These are phyloP conservation scores for Drosophila nr. fundita DNA, from an alignment of 2,888 invertebrate species.

Conservation along the genomic window DNA sequence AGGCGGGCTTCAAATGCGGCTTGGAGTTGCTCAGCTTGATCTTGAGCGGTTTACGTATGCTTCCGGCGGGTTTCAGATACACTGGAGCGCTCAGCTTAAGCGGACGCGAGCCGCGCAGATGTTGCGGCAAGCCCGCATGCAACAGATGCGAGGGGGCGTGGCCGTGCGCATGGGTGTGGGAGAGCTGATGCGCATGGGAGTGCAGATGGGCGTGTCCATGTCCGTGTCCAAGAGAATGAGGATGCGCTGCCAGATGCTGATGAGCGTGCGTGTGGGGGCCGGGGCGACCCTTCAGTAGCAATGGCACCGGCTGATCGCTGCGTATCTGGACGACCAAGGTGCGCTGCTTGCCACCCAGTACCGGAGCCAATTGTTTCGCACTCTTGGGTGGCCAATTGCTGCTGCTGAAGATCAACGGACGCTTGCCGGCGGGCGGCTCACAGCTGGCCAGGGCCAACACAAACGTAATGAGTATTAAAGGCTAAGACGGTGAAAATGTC, in stretches of 20 bases:
- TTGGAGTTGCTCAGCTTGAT: constrained; percentile 80
- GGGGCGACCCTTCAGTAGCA: constrained; percentile 81
- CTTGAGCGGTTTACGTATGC: constrained; percentile 81
- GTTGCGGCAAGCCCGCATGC: constrained; percentile 49
- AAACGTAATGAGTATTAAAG: constrained; percentile 50
- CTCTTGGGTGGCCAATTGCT: constrained; percentile 78
- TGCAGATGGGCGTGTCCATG: constrained; percentile 54
- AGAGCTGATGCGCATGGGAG: constrained; percentile 24
- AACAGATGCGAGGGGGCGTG: constrained; percentile 57
- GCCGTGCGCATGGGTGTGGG: constrained; percentile 46
- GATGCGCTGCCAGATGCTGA: constrained; percentile 36
- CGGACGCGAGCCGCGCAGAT: constrained; percentile 61
- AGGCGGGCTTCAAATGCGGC: constrained; percentile 69
- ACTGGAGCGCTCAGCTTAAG: constrained; percentile 62
- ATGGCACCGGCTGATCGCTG: constrained; percentile 83
- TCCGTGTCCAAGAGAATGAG: constrained; percentile 35
- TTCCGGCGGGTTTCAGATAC: constrained; percentile 59
- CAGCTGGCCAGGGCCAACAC: constrained; percentile 64
- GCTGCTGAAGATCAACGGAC: constrained; percentile 74
- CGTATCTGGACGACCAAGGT: constrained; percentile 84
- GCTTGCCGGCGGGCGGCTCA: constrained; percentile 73
- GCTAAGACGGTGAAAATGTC: constrained; percentile 45
- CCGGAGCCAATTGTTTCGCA: constrained; percentile 68
- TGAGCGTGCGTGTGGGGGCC: constrained; percentile 53
- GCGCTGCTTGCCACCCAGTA: constrained; percentile 68